Evolutionary conservation across 2,113 vertebrate genomes (phyloP).

Genomic region (Catagonus wagneri): DNA sequence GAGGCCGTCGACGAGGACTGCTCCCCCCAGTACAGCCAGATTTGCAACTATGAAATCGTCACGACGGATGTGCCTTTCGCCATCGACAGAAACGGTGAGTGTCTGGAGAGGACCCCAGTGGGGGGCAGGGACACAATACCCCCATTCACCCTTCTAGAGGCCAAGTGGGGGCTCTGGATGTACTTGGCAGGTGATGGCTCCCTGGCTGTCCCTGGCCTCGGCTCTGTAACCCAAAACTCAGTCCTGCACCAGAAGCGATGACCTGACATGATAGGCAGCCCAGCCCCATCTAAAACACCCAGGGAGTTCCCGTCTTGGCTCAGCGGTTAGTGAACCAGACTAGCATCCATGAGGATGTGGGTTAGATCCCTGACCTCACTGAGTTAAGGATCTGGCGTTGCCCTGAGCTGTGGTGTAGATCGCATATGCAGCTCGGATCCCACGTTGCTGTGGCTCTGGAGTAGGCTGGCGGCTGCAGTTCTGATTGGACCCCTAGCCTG

Average conservation of each 20-base stretch:
- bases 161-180: neutral
- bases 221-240: neutral
- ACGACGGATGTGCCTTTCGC: slow-evolving; percentile 94
- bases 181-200: neutral
- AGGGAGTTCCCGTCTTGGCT: too few species aligned
- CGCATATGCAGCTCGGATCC: too few species aligned
- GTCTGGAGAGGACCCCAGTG: neutral
- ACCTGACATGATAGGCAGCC: neutral
- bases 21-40: slow-evolving; percentile 98
- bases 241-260: neutral
- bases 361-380: too few species aligned
- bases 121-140: neutral
- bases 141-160: neutral
- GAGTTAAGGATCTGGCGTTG: too few species aligned
- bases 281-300: neutral
- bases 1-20: slow-evolving; percentile 97
- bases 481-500: too few species aligned
- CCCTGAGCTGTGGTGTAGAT: too few species aligned
- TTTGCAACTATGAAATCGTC: slow-evolving; percentile 98
- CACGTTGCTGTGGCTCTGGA: too few species aligned
- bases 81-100: slow-evolving; percentile 98
- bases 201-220: neutral
- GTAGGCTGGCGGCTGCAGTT: too few species aligned
- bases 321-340: too few species aligned
- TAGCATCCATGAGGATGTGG: too few species aligned